A percentile compares a stretch with the other conserved stretches of the same genome.
Evolutionary conservation across 2,797 vertebrate species (phyloP).

Genomic region (Atherinosoma microstoma): DNA sequence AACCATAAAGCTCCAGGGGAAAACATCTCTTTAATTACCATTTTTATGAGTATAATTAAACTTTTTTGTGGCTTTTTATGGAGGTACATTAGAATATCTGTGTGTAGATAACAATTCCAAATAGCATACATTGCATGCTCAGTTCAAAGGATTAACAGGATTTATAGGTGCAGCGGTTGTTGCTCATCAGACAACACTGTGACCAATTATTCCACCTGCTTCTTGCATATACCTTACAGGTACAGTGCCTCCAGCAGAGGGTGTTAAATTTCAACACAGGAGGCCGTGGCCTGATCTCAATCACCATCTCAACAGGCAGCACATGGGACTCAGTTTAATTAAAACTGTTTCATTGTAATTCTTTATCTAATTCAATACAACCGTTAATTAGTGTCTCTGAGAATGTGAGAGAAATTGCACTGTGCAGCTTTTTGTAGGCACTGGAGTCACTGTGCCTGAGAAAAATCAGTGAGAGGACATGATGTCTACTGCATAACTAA

Average conservation of each 20-base stretch:
- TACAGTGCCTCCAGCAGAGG: conserved; percentile 74
- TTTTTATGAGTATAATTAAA: conserved; percentile 13
- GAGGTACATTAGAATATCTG: background rate
- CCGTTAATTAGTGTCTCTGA: conserved; percentile 79
- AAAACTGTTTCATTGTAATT: conserved; percentile 80
- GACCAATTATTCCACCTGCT: conserved; percentile 37
- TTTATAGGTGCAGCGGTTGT: background rate
- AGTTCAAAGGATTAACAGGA: background rate
- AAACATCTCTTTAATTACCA: background rate
- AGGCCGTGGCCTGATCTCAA: conserved; percentile 54
- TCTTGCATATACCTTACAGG: conserved; percentile 50
- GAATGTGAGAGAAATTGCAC: conserved; percentile 79
- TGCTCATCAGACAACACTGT: conserved; percentile 5
- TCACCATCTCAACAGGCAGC: conserved; percentile 66
- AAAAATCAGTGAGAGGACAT: conserved; percentile 73
- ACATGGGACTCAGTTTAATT: conserved; percentile 79
- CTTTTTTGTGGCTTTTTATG: conserved; percentile 1
- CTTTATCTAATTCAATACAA: conserved; percentile 80
- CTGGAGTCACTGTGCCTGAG: conserved; percentile 73
- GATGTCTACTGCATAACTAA: conserved; percentile 70
- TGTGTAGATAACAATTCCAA: background rate
- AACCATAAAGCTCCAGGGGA: background rate
- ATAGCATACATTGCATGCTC: background rate
- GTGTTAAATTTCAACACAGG: conserved; percentile 67
- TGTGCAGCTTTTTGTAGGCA: conserved; percentile 69